Conservation (phyloP, 2,888 invertebrate genomes). For the Macrosoma leucophasiata region DNA sequence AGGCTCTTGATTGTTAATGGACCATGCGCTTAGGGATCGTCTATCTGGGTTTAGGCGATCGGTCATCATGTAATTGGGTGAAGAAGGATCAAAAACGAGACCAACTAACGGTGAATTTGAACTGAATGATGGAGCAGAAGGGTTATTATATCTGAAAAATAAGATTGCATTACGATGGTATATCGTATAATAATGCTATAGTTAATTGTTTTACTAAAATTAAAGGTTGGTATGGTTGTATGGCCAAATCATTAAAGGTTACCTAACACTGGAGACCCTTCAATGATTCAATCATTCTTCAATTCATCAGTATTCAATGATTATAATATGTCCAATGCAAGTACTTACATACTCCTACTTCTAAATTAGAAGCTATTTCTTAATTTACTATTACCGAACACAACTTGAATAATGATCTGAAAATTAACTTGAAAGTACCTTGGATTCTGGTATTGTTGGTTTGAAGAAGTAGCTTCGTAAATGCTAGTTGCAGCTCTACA, state of each 20-base stretch:
- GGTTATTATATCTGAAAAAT: constrained; percentile 58
- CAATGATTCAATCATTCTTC: too few relatives aligned
- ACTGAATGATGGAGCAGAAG: constrained; percentile 60
- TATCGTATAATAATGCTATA: neutral
- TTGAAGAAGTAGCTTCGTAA: constrained; percentile 56
- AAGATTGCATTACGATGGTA: neutral
- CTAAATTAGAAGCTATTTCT: too few relatives aligned
- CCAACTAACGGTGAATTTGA: constrained; percentile 66
- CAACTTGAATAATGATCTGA: too few relatives aligned
- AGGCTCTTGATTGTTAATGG: constrained; percentile 57
- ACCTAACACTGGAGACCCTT: too few relatives aligned
- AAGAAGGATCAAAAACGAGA: constrained; percentile 61
- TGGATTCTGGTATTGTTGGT: constrained; percentile 53
- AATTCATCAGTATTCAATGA: too few relatives aligned
- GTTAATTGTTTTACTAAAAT: neutral
- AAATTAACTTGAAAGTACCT: too few relatives aligned
- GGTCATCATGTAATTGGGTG: constrained; percentile 53
- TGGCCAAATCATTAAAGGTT: too few relatives aligned
- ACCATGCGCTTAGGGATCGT: constrained; percentile 58
- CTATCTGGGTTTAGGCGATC: constrained; percentile 53
- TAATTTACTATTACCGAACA: too few relatives aligned
- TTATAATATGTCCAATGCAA: too few relatives aligned
- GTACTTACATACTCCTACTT: too few relatives aligned
- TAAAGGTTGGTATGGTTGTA: too few relatives aligned
- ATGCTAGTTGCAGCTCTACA: constrained; percentile 56